Evolutionary conservation across 2,797 vertebrate genomes (phyloP), one percentile per base, ranked within the genome.

Genomic region (Serranus cabrilla): DNA sequence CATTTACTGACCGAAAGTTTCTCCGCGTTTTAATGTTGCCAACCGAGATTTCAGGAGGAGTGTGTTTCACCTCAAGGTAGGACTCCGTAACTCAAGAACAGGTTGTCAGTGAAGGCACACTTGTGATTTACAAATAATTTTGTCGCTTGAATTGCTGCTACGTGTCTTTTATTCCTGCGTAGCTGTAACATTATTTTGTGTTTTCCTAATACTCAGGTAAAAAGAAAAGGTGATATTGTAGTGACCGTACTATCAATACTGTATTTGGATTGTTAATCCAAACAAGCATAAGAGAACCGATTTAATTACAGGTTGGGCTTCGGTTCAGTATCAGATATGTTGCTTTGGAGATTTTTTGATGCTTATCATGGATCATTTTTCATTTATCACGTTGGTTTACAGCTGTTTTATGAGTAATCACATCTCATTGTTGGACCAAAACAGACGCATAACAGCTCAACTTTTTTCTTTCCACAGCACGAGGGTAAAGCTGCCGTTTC

Each of bases 11-110:
- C 59, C 50, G 52, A 84, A 85, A 86, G 85, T 92, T 90, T 79
- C 56, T 14, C 80, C 81, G 65, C 83, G 80, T 90, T 94, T 95
- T 92, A 84, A 96, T 96, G 95, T 94, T 95, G 91, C 95, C 95
- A 76, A 95, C 93, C 87, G 95, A 96, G 94, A 91, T 93, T 90
- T 91, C 94, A 84, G 94, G 85, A 93, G 94, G 94, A 94, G 94
- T 95, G 95, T 95, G 94, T 93, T 96, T 95, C 93, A 95, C 93
- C 87, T 94, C 94, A 90, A 96, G 95, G 95, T 96, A 94, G 74
- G 93, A 83, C 54, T 68, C 76, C 20, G 79, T 64, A 82, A 79
- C 76, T 83, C 70, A 39, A 9, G 74, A 77, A 57, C 82, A 88
- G 80, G 87, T 87, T 87, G 85, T 64, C 74, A 59, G 70, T 49